Evolutionary conservation across 2,888 invertebrate species (phyloP), one percentile per base, ranked within the genome.

Genomic region (Lasioglossum vierecki): DNA sequence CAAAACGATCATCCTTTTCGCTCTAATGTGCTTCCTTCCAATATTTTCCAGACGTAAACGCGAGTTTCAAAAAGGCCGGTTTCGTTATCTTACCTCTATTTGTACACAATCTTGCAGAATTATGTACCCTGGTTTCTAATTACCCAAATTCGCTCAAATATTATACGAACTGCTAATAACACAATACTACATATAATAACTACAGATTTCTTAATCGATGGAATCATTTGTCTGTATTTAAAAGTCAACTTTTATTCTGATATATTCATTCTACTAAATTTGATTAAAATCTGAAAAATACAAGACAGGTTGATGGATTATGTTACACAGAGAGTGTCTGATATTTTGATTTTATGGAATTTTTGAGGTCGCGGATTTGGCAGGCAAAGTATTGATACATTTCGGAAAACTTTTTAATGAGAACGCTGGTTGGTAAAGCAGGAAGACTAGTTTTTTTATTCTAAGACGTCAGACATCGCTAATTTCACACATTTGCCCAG

Each of bases 1-100:
- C 49, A 41, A 82, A 80, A 82, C 71, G 75, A 80, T 82, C 80
- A 30, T 60, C 70, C 57, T 60, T 60, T 41, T 49, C 49, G 39
- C 60, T 82, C 60, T 82, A 35, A 71, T 30, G 18, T 49, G 26
- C 41, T 30, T n/a, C 30, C 60, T 49, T 71, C 35, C 2, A 41
- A 4, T 30, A 26, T 30, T 75, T 63, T 26, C 8, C 30, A 4
- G 15, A 18, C 39, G 1, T n/a, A 0, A 66, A 76, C 18, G 26
- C 68, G 35, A 68, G 35, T 76, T 35, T 15, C 15, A 46, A 35
- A 53, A 73, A 73, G 68, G 22, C 18, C 9, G 4, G 18, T 39
- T 4, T 39, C 39, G 68, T 68, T 68, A 68, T 68, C 68, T 35
- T 35, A 4, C 22, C 4, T 35, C 39, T 68, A 35, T 22, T 68